These are phyloP conservation scores for Halcyon badia DNA, from an alignment of 2,797 vertebrate species.

Conservation along the genomic window DNA sequence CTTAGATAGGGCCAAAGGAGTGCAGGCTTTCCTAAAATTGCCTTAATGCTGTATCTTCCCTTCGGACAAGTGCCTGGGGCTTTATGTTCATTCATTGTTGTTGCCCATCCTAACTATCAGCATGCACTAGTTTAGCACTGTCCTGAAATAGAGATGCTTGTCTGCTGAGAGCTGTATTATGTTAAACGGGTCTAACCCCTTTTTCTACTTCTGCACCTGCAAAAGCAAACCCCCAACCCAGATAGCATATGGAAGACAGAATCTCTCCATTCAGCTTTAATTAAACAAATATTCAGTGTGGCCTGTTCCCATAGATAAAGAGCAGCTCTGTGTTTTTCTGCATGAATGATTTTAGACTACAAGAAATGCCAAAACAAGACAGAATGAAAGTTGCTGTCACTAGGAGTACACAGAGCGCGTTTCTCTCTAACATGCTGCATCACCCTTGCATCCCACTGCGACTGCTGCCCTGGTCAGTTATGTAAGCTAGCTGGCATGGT, in stretches of 20 bases:
- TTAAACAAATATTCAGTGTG: neutral
- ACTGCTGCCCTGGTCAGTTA: neutral
- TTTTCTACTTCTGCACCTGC: neutral
- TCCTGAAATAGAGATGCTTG: neutral
- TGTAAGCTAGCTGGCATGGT: neutral
- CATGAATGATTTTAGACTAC: neutral
- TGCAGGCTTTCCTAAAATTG: neutral
- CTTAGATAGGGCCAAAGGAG: neutral
- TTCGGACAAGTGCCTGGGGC: neutral
- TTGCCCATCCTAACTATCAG: neutral
- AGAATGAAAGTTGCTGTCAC: conserved; percentile 4
- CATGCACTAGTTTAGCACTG: neutral
- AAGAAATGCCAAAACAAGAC: conserved; percentile 16
- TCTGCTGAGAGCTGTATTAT: neutral
- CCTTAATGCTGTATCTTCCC: neutral
- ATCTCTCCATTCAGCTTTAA: conserved; percentile 25
- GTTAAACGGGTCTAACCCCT: neutral
- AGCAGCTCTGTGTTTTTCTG: conserved; percentile 23
- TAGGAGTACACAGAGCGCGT: rapidly evolving
- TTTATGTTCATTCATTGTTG: neutral
- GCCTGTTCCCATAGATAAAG: neutral
- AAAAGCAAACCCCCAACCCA: neutral
- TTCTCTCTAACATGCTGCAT: neutral
- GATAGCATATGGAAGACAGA: neutral
- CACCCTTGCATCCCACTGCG: neutral